Evolutionary conservation across 2,888 invertebrate species (phyloP), one percentile per base, ranked within the genome.

Genomic region (Clistopyga incitator): DNA sequence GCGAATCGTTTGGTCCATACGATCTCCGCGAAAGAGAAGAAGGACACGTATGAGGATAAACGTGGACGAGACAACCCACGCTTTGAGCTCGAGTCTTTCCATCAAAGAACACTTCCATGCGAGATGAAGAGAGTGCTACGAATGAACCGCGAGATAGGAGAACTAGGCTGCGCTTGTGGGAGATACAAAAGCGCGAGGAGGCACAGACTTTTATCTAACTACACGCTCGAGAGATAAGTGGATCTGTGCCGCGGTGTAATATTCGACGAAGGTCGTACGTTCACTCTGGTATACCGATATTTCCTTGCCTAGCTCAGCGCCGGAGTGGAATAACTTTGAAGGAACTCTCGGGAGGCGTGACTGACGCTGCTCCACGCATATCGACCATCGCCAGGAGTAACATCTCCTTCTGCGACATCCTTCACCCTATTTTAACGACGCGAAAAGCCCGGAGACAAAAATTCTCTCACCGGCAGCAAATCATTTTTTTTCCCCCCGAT

Each of bases 51-150:
- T 11, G 59, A 34, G n/a, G 25, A 29, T 34, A 18, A 13, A 18
- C 29, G 34, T 29, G 67, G 64, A 61, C 42, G 52, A 54, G 79
- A 74, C 42, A 74, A 74, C 47, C 65, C 79, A 79, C 72, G 67
- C 74, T 45, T 74, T 79, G 47, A n/a, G 64, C 20, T 15, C 20
- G 65, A 13, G 29, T 47, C 52, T 47, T 38, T 59, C 56, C 67
- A 72, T 50, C 45, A 38, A 74, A 56, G 56, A 29, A 80, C 61
- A 50, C 61, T 71, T 42, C 15, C 54, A 18, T 38, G 13, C 18
- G 20, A 15, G 64, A 64, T 25, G n/a, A 47, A 67, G 67, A 47
- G 45, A 13, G 23, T 20, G 23, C 25, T 42, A n/a, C n/a, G 45
- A 45, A n/a, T 54, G 18, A 13, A n/a, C 45, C 59, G 47, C 34